Evolutionary conservation across 2,797 vertebrate genomes (phyloP), one percentile per base, ranked within the genome.

Genomic region (Percopsis omiscomaycus): DNA sequence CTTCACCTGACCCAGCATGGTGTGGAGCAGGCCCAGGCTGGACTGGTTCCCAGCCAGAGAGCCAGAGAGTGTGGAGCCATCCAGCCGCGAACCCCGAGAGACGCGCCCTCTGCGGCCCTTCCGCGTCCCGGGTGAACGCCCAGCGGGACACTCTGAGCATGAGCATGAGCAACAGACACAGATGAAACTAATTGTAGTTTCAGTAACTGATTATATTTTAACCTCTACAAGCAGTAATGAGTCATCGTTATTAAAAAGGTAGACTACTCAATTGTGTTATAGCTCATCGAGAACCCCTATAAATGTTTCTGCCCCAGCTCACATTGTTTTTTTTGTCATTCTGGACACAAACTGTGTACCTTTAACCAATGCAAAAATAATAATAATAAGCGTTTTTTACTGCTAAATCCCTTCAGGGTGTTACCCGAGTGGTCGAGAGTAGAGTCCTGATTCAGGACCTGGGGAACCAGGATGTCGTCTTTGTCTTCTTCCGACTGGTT

Each of bases 1-100:
- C 69, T 96, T 94, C 71, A 98, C 94, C 55, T 95, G 90, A n/a
- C 61, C 86, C 77, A 98, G 82, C 93, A 96, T 94, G 71, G 75
- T 68, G 78, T 91, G 95, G 68, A 99, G 88, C 76, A 95, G 44
- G 22, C 93, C 93, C 66, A 98, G 82, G 75, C 90, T 94, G 47
- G 92, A 91, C 63, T 69, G 91, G 42, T 73, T 92, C 54, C 85
- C 80, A 22, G 54, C 84, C 13, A 74, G 72, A 75, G 89, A 76
- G 53, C 88, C 77, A n/a, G n/a, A n/a, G 16, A 80, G 4, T 10
- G 91, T 74, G 9, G 90, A 73, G 37, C 90, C 70, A 4, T 89
- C 84, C 63, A 91, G 51, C 59, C 62, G 69, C 2, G 74, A 69
- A 27, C 60, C 66, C 8, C 86, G 82, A 46, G 79, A 71, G 56